Evolutionary conservation across 2,888 invertebrate genomes (phyloP).

Genomic region (Ctena decussata): DNA sequence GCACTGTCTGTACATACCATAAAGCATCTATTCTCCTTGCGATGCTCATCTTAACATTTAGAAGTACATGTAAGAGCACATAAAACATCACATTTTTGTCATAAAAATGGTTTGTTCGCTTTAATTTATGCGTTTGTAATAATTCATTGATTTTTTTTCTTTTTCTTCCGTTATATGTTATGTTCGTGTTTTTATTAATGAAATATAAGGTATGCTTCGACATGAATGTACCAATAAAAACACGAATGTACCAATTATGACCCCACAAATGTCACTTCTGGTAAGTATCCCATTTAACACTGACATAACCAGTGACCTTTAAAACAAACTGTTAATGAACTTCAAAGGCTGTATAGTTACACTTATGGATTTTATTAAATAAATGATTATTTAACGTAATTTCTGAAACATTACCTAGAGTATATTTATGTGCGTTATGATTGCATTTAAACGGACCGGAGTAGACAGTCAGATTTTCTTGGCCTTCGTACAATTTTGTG

Average conservation of each 20-base stretch:
- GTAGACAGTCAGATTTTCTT: too few species aligned
- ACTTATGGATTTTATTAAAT: too few species aligned
- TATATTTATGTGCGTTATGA: too few species aligned
- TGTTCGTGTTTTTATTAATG: not conserved
- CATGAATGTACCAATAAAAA: not conserved
- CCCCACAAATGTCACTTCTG: not conserved
- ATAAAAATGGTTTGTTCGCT: too few species aligned
- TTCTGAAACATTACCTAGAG: too few species aligned
- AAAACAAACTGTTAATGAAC: not conserved
- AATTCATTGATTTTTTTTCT: not conserved
- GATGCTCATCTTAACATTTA: not conserved
- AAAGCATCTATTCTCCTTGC: too few species aligned
- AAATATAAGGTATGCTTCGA: not conserved
- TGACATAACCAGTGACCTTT: not conserved
- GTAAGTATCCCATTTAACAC: not conserved
- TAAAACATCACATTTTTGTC: too few species aligned
- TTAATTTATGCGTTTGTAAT: too few species aligned
- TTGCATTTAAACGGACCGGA: too few species aligned
- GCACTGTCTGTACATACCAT: too few species aligned
- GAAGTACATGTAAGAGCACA: not conserved
- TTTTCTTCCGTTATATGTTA: not conserved
- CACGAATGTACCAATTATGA: not conserved
- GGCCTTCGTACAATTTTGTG: too few species aligned
- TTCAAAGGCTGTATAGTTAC: not conserved
- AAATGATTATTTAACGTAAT: too few species aligned